A percentile compares a stretch with the other conserved stretches of the same genome.
Conservation (phyloP, 2,888 invertebrate species). For the Hyalella azteca region DNA sequence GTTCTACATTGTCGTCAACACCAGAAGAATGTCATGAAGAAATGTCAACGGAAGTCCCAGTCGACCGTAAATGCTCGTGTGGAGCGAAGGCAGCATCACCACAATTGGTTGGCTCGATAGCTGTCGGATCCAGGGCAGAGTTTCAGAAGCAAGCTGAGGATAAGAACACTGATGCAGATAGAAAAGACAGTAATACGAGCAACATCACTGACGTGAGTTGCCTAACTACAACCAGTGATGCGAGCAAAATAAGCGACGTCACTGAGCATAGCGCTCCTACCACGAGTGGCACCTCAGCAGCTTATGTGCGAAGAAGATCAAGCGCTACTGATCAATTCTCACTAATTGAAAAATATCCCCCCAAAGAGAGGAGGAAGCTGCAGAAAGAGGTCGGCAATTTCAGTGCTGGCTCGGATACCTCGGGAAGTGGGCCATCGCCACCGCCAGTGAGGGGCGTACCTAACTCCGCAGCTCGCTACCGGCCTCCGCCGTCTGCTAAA, state of each 20-base stretch:
- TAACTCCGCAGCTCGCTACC: neutral
- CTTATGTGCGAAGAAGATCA: constrained; percentile 28
- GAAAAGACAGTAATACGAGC: constrained; percentile 18
- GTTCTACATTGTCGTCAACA: neutral
- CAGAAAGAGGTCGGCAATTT: constrained; percentile 32
- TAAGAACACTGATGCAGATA: neutral
- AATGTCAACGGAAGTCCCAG: neutral
- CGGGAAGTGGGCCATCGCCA: constrained; percentile 42
- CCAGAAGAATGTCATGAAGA: neutral
- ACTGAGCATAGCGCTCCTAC: constrained; percentile 4
- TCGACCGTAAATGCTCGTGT: constrained; percentile 10
- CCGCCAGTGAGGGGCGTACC: constrained; percentile 38
- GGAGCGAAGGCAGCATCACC: constrained; percentile 10
- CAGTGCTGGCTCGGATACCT: constrained; percentile 44
- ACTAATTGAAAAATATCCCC: constrained; percentile 56
- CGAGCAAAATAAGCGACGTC: constrained; percentile 5
- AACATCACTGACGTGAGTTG: constrained; percentile 20
- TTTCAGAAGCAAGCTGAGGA: neutral
- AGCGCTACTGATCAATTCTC: constrained; percentile 43
- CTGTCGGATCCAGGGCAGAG: neutral
- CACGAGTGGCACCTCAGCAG: neutral
- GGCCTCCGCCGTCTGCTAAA: constrained; percentile 34
- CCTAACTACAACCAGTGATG: neutral
- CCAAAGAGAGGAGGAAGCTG: constrained; percentile 44
- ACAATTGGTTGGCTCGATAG: neutral